These are phyloP conservation scores for Poeciliopsis gracilis DNA, from an alignment of 2,797 vertebrate genomes.

Conservation along the genomic window DNA sequence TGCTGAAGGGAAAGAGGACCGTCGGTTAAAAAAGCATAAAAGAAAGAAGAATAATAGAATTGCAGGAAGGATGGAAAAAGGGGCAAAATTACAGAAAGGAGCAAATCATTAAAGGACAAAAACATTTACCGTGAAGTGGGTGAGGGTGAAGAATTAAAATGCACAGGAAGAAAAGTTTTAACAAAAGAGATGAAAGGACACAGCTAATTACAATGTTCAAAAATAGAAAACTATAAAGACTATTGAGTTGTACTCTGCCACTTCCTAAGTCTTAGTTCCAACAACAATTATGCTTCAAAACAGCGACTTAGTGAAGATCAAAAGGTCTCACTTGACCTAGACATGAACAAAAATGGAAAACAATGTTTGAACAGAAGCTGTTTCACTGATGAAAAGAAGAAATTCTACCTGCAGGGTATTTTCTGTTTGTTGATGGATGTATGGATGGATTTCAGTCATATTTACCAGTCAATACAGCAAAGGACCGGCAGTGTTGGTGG, in stretches of 20 bases:
- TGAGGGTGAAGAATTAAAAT: neutral
- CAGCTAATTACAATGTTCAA: neutral
- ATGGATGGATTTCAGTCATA: neutral
- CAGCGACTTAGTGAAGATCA: neutral
- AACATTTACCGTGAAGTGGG: accelerated
- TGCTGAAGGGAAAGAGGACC: neutral
- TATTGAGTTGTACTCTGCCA: neutral
- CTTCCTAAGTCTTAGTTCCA: slow-evolving; percentile 7
- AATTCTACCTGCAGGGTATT: neutral
- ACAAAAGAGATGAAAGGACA: neutral
- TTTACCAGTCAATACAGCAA: neutral
- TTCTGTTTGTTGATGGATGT: neutral
- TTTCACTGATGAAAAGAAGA: neutral
- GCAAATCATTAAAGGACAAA: neutral
- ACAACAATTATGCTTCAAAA: neutral
- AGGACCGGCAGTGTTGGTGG: neutral
- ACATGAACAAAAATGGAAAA: neutral
- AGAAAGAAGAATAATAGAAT: neutral
- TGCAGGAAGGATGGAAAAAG: neutral
- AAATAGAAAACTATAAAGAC: neutral
- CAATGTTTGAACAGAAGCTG: neutral
- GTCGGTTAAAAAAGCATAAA: neutral
- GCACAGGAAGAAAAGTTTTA: neutral
- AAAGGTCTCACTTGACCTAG: neutral
- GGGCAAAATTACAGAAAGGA: neutral